Percentiles rank a stretch among this genome's conserved stretches.
Evolutionary conservation across 1,140 invertebrate species (phyloP).

Genomic region (Pseudomyrmex flavicornis): DNA sequence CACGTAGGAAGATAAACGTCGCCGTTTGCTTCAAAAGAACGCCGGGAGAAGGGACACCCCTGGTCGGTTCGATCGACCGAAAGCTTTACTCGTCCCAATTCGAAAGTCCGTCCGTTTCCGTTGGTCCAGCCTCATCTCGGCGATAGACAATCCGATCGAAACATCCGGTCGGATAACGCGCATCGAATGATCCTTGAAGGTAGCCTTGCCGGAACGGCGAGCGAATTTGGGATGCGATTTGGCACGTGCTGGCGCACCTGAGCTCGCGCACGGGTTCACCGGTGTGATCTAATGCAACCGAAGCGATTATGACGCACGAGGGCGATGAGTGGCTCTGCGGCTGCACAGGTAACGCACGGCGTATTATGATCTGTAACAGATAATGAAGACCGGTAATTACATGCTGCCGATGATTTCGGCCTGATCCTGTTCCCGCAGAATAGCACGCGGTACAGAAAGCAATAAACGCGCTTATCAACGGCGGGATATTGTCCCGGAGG

Average conservation of each 20-base stretch:
- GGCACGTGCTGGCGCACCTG: background rate
- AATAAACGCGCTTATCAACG: background rate
- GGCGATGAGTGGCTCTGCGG: background rate
- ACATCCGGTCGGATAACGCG: conserved; percentile 1
- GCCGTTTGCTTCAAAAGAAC: conserved; percentile 3
- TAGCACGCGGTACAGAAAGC: background rate
- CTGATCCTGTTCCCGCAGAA: background rate
- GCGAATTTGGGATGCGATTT: background rate
- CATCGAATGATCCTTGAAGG: background rate
- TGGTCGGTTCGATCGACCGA: conserved; percentile 3
- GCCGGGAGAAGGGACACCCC: no score
- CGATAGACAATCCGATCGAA: background rate
- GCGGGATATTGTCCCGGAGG: background rate
- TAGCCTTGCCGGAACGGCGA: background rate
- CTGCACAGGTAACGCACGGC: background rate
- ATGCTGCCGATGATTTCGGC: conserved; percentile 27
- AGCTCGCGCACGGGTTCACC: background rate
- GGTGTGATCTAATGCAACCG: background rate
- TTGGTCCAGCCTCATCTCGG: conserved; percentile 16
- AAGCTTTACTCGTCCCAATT: conserved; percentile 31
- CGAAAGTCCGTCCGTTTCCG: conserved; percentile 16
- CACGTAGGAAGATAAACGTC: background rate
- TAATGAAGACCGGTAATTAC: conserved; percentile 24
- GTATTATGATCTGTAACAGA: conserved; percentile 45
- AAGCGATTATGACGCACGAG: conserved; percentile 18